Base-by-base conservation (phyloP, 2,113 vertebrate genomes). In the Urocynchramus pylzowi region DNA sequence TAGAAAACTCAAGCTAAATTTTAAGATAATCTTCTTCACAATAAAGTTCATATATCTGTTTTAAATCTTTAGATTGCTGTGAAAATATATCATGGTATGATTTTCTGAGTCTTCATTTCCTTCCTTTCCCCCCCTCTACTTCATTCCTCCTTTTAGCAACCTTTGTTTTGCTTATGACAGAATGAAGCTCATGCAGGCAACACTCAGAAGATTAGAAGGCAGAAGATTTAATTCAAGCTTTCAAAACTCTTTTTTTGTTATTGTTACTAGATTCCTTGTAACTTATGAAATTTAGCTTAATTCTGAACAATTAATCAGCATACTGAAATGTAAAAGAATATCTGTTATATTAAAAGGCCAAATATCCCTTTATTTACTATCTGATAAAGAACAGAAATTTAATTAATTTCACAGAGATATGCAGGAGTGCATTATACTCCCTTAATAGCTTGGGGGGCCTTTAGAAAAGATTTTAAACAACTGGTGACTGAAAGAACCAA, bases 341-440 rank as follows among this genome's bases (percentile, higher is more conserved):
- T 53, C 30, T 83, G 26, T 60, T 69, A 84, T 59, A 50, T 82
- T 84, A 77, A 64, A 92, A 87, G 31, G 26, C 24, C 33, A 86
- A 84, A 74, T 61, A 57, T 6, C 47, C 24, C 10, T 76, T 77
- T 42, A 81, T 18, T 95, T 73, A 37, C 13, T 33, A 45, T 41
- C 64, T 78, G 54, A 54, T 76, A 42, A 76, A 73, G 37, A 76
- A 81, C 69, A 77, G 41, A 59, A 80, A 44, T 41, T 4, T 56
- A 86, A 86, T 71, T 91, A 84, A 71, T 84, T 95, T 84, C 50
- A 82, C 26, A 77, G 28, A 90, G 31, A 85, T 16, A 88, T 16
- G 9, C 17, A 76, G 53, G 35, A 76, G 4, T 50, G 10, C 10
- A 80, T 68, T 79, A 74, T 86, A 13, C 23, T 61, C 30, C 30